phyloP scores from a whole-genome alignment of 2,113 vertebrate species.

The Mesitornis unicolor region DNA sequence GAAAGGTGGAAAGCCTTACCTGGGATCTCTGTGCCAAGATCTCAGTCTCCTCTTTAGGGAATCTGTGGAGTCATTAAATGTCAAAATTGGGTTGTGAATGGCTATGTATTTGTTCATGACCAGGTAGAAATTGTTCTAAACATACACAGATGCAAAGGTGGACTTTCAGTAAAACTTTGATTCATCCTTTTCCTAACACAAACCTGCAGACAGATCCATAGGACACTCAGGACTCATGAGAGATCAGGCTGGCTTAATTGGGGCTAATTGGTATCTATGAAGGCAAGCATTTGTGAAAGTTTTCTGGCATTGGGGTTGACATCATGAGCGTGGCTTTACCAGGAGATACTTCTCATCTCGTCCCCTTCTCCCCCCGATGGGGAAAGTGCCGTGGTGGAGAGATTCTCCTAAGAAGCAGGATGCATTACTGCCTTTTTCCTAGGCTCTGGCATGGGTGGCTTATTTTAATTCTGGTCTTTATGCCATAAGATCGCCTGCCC shows the following conservation, averaged over 20 bases:
- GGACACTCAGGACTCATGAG: background rate
- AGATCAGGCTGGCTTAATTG: background rate
- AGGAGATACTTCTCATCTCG: accelerated
- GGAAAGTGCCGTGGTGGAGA: accelerated
- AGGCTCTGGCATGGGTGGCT: background rate
- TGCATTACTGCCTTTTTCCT: background rate
- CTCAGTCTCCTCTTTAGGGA: background rate
- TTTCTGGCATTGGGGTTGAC: background rate
- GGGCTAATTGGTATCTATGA: background rate
- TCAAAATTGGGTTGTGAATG: background rate
- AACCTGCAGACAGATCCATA: background rate
- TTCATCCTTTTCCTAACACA: background rate
- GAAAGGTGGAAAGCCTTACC: background rate
- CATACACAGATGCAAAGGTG: accelerated
- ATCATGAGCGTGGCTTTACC: accelerated
- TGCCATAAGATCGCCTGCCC: accelerated
- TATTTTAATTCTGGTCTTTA: background rate
- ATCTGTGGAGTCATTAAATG: background rate
- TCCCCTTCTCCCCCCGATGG: background rate
- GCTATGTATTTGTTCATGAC: background rate
- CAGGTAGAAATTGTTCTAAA: background rate
- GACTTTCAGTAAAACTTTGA: background rate
- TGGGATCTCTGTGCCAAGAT: background rate
- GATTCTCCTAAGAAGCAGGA: background rate
- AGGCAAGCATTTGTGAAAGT: background rate